Evolutionary conservation across 37 sponge, comb jelly and placozoan species (phyloP), one percentile per base, ranked within the genome.

Genomic region (Cliona cf. orientalis): DNA sequence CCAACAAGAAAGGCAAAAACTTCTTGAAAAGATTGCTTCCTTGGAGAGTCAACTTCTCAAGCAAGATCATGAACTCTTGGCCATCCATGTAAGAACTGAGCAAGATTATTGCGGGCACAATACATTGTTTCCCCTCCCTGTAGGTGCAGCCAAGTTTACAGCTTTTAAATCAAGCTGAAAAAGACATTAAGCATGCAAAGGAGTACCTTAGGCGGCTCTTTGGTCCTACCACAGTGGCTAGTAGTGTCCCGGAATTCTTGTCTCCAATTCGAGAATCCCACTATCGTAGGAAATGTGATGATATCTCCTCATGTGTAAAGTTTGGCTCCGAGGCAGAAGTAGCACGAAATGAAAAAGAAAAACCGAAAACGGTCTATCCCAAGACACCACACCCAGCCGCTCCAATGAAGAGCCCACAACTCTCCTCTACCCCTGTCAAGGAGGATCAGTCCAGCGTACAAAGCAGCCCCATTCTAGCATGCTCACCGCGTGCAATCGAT

Each of bases 1-100:
- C 31, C 46, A 78, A 46, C 78, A 63, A 44, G 78, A 78, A 32
- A 37, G 78, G 4, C 78, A 78, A 64, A n/a, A 78, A 23, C 46
- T 78, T 33, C 66, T 78, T 46, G 78, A 78, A 33, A 78, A 41
- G 17, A 46, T 78, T 12, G 78, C 78, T 12, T 29, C 46, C 41
- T 49, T 78, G 5, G 66, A 78, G 66, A 65, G 26, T 21, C 31
- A 2, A 74, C 2, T 32, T 5, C 19, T 31, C 3, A 19, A 67
- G n/a, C 6, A 61, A 31, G n/a, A 17, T 12, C n/a, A 29, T 5
- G 62, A 61, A 12, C 23, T 61, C 5, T 5, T 61, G 62, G 23
- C 31, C 28, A 17, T 32, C 25, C 62, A 61, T 26, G 62, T 61
- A 61, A 17, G 17, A 21, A n/a, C n/a, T n/a, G n/a, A n/a, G n/a